Evolutionary conservation across 2,888 invertebrate species (phyloP), one percentile per base, ranked within the genome.

Genomic region (Mesoligia furuncula): DNA sequence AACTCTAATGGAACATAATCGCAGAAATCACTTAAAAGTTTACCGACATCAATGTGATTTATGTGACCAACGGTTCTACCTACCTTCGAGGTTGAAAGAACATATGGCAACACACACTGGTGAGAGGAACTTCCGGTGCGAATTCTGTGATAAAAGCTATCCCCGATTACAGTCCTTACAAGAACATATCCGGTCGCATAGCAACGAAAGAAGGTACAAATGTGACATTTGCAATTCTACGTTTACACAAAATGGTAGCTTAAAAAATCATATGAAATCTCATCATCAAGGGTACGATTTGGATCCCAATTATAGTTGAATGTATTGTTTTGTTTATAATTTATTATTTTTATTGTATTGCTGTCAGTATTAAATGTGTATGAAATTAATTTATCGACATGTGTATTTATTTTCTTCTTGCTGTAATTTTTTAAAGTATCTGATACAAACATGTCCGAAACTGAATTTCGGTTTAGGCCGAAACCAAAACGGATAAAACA

Each of bases 141-240:
- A 97, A 31, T 95, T 96, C 66, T 97, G 97, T 76, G 97, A 97
- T 20, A 97, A 97, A 81, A 95, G 96, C 11, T 97, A 97, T 79
- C 97, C 97, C 0, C 93, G 97, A 20, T 90, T 97, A 8, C 97
- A 97, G 61, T 97, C 97, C 0, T 81, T 97, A 24, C 97, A 97
- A 2, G 97, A 97, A 9, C 97, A 97, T 87, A 94, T 97, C 42
- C 91, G 97, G 36, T 97, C 97, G 0, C 97, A 97, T 77, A 93
- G 89, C n/a, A 92, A 94, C 0, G 97, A 97, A 51, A 94, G 96
- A n/a, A 93, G 97, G 1, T 97, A 95, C 75, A 95, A 97, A 59
- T 97, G 97, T 82, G 92, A 95, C 48, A 31, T 95, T 0, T 97
- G 97, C 75, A 95, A 92, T 59, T 94, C 97, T 0, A 95, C 97